phyloP scores from a whole-genome alignment of 2,797 vertebrate species.

The Apogon hyalosoma region DNA sequence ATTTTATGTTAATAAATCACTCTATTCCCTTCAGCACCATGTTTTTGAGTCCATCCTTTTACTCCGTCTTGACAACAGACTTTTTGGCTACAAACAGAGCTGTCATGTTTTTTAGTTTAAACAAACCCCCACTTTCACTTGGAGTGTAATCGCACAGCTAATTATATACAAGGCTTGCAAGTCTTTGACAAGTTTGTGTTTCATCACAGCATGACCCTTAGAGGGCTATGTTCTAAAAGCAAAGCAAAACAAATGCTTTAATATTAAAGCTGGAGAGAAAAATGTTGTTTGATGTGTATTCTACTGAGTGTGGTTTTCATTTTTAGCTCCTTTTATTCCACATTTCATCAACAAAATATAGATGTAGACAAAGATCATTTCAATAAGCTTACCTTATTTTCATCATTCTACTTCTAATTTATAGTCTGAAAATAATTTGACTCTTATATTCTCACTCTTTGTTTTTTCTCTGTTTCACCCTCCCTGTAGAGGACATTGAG shows the following conservation, averaged over 20 bases:
- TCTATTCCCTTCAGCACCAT: too few relatives aligned
- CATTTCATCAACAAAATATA: too few relatives aligned
- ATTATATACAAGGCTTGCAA: background rate
- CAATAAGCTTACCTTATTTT: background rate
- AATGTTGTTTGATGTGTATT: background rate
- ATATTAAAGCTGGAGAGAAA: background rate
- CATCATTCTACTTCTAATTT: too few relatives aligned
- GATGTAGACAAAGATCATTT: too few relatives aligned
- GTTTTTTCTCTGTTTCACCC: background rate
- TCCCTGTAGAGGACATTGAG: conserved; percentile 90
- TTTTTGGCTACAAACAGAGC: background rate
- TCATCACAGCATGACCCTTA: background rate
- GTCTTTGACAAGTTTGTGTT: conserved; percentile 15
- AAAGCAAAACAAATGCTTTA: background rate
- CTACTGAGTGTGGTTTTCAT: background rate
- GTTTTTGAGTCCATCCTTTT: too few relatives aligned
- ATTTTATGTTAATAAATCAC: too few relatives aligned
- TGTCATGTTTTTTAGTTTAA: conserved; percentile 7
- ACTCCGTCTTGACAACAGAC: too few relatives aligned
- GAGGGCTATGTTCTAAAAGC: background rate
- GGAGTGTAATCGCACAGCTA: conserved; percentile 5
- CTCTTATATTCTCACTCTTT: too few relatives aligned
- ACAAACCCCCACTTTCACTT: background rate
- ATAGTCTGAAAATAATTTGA: too few relatives aligned
- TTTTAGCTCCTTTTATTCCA: background rate